phyloP scores from a whole-genome alignment of 2,888 invertebrate species.

The Dryococelus australis region DNA sequence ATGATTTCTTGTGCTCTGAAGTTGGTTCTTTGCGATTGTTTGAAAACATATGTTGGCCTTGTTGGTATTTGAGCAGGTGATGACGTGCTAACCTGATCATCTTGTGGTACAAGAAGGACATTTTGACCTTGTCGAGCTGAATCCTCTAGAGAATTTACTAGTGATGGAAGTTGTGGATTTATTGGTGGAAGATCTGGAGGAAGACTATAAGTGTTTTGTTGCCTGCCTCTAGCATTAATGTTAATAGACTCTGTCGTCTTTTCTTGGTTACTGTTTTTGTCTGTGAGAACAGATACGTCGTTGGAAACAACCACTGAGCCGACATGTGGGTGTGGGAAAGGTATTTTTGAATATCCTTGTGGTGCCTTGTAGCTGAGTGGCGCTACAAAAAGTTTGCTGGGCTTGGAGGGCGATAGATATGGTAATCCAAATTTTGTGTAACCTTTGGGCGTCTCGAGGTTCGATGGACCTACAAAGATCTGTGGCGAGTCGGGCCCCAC shows the following conservation, averaged over 20 bases:
- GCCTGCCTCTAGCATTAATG: slow-evolving; percentile 40
- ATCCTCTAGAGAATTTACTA: slow-evolving; percentile 67
- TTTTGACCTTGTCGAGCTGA: not conserved
- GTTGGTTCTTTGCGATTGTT: not conserved
- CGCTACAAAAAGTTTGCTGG: slow-evolving; percentile 77
- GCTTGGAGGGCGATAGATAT: slow-evolving; percentile 77
- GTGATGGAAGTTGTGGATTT: slow-evolving; percentile 66
- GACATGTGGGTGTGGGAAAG: slow-evolving; percentile 85
- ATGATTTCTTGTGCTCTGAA: not conserved
- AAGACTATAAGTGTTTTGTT: slow-evolving; percentile 57
- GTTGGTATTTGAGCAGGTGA: not conserved
- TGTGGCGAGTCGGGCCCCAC: slow-evolving; percentile 73
- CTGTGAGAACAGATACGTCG: slow-evolving; percentile 60
- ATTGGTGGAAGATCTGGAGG: slow-evolving; percentile 66
- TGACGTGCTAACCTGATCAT: not conserved
- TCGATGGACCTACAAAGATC: slow-evolving; percentile 84
- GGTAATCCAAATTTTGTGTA: slow-evolving; percentile 84
- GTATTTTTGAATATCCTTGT: slow-evolving; percentile 83
- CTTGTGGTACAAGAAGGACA: slow-evolving; percentile 2
- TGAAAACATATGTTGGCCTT: not conserved
- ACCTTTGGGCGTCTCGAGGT: slow-evolving; percentile 72
- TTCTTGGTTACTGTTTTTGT: slow-evolving; percentile 50
- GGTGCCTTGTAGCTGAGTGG: slow-evolving; percentile 86
- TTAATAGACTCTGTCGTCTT: slow-evolving; percentile 45
- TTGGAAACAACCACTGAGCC: slow-evolving; percentile 77